These are phyloP conservation scores for Cyaniris semiargus DNA, from an alignment of 2,888 invertebrate species.

Conservation along the genomic window DNA sequence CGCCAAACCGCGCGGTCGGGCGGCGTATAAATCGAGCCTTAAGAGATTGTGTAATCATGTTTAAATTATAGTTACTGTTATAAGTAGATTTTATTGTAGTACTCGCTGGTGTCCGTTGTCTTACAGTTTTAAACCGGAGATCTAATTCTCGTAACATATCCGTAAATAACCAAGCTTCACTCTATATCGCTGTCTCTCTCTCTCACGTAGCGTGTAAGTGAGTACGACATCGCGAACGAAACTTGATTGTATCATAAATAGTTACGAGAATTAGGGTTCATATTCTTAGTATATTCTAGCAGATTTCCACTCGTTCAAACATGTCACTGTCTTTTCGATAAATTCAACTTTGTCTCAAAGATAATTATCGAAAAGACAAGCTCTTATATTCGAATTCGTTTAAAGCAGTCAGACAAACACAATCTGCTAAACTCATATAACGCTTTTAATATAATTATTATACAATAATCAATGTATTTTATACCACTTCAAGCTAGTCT, in stretches of 20 bases:
- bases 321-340: neutral
- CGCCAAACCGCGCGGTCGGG: no score
- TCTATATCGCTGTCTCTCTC: neutral
- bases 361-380: neutral
- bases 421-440: constrained; percentile 17
- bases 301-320: constrained; percentile 1
- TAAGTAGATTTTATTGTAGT: constrained; percentile 21
- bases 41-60: constrained; percentile 6
- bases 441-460: constrained; percentile 22
- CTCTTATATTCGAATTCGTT: neutral
- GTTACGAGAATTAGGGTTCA: neutral
- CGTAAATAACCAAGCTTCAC: neutral
- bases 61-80: constrained; percentile 23
- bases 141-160: neutral
- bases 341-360: neutral
- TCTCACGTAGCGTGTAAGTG: neutral
- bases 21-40: neutral
- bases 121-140: neutral
- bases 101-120: constrained; percentile 27
- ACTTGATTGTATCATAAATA: neutral
- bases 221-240: neutral
- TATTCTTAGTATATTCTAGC: neutral
- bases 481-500: neutral
- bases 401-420: neutral
- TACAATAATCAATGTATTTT: neutral